phyloP scores from a whole-genome alignment of 2,113 vertebrate genomes.

The Oophaga pumilio region DNA sequence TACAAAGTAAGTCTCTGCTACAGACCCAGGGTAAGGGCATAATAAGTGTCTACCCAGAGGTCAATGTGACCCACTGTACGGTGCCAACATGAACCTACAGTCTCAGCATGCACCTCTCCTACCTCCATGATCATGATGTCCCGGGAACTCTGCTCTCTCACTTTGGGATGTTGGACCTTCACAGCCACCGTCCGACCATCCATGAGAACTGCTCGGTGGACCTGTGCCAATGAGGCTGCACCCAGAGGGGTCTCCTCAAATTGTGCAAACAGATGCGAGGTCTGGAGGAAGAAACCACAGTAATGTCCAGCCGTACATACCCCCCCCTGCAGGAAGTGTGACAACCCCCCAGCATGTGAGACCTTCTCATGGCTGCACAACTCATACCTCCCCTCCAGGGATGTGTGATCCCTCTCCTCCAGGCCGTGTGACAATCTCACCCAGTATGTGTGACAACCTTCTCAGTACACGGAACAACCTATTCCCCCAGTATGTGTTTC shows the following conservation, averaged over 20 bases:
- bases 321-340: too few species aligned
- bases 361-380: too few species aligned
- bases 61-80: not conserved
- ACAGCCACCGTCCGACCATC: conserved; percentile 93
- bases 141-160: conserved; percentile 86
- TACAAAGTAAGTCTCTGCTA: too few species aligned
- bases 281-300: conserved; percentile 70
- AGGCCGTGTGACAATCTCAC: too few species aligned
- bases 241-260: conserved; percentile 91
- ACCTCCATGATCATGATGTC: conserved; percentile 97
- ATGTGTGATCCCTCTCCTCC: too few species aligned
- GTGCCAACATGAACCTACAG: conserved; percentile 44
- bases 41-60: not conserved
- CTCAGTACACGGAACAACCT: too few species aligned
- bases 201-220: conserved; percentile 89
- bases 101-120: conserved; percentile 74
- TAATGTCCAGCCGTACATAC: not conserved
- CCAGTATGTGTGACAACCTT: too few species aligned
- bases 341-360: too few species aligned
- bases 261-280: conserved; percentile 85
- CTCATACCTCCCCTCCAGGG: too few species aligned
- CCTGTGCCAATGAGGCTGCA: conserved; percentile 95
- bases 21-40: too few species aligned
- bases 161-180: conserved; percentile 97
- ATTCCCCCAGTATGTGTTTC: not conserved